Conservation (phyloP, 2,113 vertebrate genomes). For the Amia ocellicauda region DNA sequence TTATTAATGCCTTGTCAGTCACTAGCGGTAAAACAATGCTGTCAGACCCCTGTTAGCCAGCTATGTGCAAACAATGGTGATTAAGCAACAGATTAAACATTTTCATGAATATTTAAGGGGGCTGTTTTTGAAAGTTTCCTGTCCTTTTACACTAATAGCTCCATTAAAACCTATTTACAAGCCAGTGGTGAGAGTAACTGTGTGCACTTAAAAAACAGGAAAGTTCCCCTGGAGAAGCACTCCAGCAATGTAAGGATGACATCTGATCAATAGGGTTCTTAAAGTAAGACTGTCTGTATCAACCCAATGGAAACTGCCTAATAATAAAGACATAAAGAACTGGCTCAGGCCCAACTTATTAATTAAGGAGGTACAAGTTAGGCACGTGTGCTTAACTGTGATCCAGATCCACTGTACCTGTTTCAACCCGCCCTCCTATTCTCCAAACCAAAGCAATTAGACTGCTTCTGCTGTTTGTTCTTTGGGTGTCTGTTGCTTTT, state of each 20-base stretch:
- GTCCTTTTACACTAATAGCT: slow-evolving; percentile 91
- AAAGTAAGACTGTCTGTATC: slow-evolving; percentile 76
- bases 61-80: slow-evolving; percentile 82
- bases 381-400: slow-evolving; percentile 36
- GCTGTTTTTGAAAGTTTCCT: slow-evolving; percentile 85
- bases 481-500: not conserved
- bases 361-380: slow-evolving; percentile 66
- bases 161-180: slow-evolving; percentile 94
- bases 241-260: slow-evolving; percentile 58
- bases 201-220: slow-evolving; percentile 78
- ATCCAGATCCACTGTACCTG: slow-evolving; percentile 23
- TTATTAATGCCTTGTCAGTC: slow-evolving; percentile 68
- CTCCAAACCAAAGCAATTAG: not conserved
- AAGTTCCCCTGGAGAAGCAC: slow-evolving; percentile 66
- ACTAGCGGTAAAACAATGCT: slow-evolving; percentile 54
- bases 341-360: slow-evolving; percentile 70
- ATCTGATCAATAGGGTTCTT: slow-evolving; percentile 72
- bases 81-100: slow-evolving; percentile 90
- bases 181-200: slow-evolving; percentile 79
- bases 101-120: slow-evolving; percentile 84
- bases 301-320: slow-evolving; percentile 60
- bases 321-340: slow-evolving; percentile 44
- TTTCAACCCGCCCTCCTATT: not conserved
- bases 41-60: slow-evolving; percentile 46
- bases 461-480: not conserved